A percentile compares a stretch with the other conserved stretches of the same genome.
phyloP scores from a whole-genome alignment of 1,140 invertebrate genomes.

The Palaemon carinicauda region DNA sequence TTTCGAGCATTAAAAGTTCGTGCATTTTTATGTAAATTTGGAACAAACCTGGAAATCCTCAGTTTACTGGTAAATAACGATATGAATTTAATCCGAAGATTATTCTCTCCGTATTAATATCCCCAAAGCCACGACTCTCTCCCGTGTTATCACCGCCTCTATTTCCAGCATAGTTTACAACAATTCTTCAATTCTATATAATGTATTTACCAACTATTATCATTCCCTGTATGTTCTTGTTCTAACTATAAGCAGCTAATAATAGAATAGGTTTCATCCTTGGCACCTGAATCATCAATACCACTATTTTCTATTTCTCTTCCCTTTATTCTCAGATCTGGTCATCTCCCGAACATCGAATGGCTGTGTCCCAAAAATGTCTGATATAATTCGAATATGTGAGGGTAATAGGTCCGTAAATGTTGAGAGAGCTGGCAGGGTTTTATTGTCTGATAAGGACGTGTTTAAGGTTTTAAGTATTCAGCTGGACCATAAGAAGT shows the following conservation, averaged over 20 bases:
- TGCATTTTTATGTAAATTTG: too few species aligned
- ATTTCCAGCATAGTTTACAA: too few species aligned
- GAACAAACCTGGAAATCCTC: too few species aligned
- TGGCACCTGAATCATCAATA: neutral
- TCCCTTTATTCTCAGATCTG: neutral
- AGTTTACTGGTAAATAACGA: too few species aligned
- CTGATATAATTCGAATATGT: conserved; percentile 15
- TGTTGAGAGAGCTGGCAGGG: neutral
- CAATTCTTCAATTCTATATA: too few species aligned
- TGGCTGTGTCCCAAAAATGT: neutral
- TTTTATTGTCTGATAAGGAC: conserved; percentile 47
- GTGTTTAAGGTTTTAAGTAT: conserved; percentile 26
- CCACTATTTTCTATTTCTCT: neutral
- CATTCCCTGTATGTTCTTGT: too few species aligned
- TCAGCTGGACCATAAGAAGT: conserved; percentile 6
- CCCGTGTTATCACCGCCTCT: too few species aligned
- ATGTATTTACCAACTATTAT: neutral
- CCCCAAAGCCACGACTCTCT: too few species aligned
- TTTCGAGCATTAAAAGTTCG: too few species aligned
- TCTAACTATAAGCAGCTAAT: neutral
- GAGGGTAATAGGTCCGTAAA: neutral
- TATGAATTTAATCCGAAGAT: too few species aligned
- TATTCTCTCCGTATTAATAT: too few species aligned
- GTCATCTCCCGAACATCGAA: neutral
- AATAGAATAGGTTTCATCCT: neutral